phyloP scores from a whole-genome alignment of 1,140 invertebrate genomes.

The Leptoteleia sp. region DNA sequence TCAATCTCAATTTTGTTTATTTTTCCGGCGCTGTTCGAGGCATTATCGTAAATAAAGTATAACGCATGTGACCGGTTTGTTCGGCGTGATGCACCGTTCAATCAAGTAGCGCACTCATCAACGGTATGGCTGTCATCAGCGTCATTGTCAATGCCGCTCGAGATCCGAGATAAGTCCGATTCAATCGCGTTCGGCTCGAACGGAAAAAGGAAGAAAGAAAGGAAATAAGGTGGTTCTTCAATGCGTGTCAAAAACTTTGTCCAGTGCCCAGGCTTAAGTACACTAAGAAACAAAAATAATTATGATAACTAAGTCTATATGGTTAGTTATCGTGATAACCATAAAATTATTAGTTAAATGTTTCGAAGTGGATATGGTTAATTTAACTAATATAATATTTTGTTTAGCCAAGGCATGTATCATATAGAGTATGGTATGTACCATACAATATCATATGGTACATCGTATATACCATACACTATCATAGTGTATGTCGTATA shows the following conservation, averaged over 20 bases:
- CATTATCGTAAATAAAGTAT: constrained; percentile 37
- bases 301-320: no score
- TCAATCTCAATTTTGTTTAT: constrained; percentile 42
- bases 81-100: constrained; percentile 16
- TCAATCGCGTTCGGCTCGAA: constrained; percentile 15
- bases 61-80: constrained; percentile 51
- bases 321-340: no score
- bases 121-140: constrained; percentile 40
- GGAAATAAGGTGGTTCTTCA: not conserved
- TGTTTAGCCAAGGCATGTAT: no score
- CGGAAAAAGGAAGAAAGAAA: constrained; percentile 1
- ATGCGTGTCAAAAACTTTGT: no score
- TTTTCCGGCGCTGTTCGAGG: constrained; percentile 12
- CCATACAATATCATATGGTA: no score
- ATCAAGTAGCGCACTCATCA: constrained; percentile 30
- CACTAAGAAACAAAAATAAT: no score
- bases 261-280: not conserved
- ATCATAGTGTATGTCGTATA: no score
- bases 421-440: no score
- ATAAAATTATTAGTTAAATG: no score
- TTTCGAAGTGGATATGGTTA: no score
- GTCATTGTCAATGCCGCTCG: constrained; percentile 54
- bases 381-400: no score
- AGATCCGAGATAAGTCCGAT: constrained; percentile 42
- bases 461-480: no score